Percentiles rank a stretch among this genome's conserved stretches.
phyloP scores from a whole-genome alignment of 2,113 vertebrate genomes.

The Sylvia atricapilla region DNA sequence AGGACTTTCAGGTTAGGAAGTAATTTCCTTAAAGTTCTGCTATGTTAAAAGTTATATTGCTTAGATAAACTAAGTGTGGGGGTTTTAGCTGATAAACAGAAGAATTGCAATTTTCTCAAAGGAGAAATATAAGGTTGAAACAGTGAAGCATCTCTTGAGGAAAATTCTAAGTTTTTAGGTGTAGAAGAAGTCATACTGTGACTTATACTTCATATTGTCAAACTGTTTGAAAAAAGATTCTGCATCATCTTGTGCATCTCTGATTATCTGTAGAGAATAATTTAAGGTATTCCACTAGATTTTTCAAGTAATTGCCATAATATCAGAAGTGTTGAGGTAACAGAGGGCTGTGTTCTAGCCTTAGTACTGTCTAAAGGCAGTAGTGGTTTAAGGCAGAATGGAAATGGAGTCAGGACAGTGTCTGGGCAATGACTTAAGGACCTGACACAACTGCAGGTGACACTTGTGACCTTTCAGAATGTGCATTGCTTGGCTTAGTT shows the following conservation, averaged over 20 bases:
- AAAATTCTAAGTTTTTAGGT: neutral
- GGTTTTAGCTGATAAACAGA: neutral
- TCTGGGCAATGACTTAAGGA: neutral
- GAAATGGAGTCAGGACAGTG: neutral
- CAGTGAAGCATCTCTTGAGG: neutral
- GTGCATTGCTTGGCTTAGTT: neutral
- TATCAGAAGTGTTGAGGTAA: neutral
- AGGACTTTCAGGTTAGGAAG: neutral
- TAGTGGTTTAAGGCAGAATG: neutral
- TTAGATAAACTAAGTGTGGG: neutral
- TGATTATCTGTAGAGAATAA: neutral
- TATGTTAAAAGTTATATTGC: neutral
- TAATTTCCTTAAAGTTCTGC: neutral
- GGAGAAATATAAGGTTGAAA: neutral
- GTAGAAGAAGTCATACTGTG: neutral
- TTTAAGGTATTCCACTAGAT: neutral
- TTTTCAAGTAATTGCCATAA: neutral
- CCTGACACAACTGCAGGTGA: neutral
- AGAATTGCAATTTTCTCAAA: neutral
- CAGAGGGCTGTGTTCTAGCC: neutral
- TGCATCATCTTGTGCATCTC: neutral
- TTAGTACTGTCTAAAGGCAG: neutral
- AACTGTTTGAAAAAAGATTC: neutral
- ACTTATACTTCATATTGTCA: neutral
- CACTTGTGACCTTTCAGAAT: neutral